Percentiles rank a stretch among this genome's conserved stretches.
Conservation (phyloP, 1,140 invertebrate species). For the Saccostrea glomerata region DNA sequence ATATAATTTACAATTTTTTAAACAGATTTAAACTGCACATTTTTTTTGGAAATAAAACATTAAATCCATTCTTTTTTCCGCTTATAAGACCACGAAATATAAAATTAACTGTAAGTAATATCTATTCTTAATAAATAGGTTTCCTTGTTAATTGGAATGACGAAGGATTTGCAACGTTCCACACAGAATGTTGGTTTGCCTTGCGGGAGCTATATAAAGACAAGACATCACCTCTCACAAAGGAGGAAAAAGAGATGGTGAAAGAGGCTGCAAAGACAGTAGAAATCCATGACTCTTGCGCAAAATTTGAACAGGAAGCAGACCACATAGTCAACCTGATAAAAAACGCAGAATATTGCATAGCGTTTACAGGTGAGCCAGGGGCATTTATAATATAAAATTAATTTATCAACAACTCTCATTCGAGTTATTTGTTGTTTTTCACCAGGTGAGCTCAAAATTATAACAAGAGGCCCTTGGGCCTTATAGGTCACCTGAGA, state of each 20-base stretch:
- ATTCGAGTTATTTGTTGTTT: too few species aligned
- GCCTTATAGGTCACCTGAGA: too few species aligned
- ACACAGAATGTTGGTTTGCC: slow-evolving; percentile 53
- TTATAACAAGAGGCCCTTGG: too few species aligned
- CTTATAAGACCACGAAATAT: too few species aligned
- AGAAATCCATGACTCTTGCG: slow-evolving; percentile 62
- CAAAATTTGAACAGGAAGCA: slow-evolving; percentile 57
- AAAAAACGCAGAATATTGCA: slow-evolving; percentile 59
- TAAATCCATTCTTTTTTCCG: too few species aligned
- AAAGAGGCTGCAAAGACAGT: slow-evolving; percentile 66
- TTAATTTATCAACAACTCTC: too few species aligned
- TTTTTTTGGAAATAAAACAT: too few species aligned
- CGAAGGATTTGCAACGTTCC: slow-evolving; percentile 58
- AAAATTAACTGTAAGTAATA: too few species aligned
- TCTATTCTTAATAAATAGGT: not conserved
- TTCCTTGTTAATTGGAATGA: slow-evolving; percentile 50
- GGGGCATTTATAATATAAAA: too few species aligned
- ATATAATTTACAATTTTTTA: too few species aligned
- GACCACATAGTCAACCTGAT: slow-evolving; percentile 62
- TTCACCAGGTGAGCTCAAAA: too few species aligned
- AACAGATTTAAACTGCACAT: too few species aligned
- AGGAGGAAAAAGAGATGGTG: slow-evolving; percentile 60
- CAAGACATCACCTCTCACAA: not conserved
- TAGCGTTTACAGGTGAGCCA: slow-evolving; percentile 68
- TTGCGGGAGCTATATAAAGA: not conserved